Evolutionary conservation across 2,888 invertebrate genomes (phyloP), one percentile per base, ranked within the genome.

Genomic region (Sphaerophoria rueppellii): DNA sequence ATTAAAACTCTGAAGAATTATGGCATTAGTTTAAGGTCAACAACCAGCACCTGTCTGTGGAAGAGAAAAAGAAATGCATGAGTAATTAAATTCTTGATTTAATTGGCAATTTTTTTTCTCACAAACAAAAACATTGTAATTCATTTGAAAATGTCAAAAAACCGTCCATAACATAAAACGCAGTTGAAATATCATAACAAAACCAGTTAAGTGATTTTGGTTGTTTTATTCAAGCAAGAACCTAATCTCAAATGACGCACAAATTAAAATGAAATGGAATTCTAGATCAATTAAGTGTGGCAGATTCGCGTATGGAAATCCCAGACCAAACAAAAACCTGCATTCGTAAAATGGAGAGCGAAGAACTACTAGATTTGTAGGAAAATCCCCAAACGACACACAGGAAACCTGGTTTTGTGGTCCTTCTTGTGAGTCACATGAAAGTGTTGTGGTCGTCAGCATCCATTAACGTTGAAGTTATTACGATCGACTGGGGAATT

Each of bases 361-460:
- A 50, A 48, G 48, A 63, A 48, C 9, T 5, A 11, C 32, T 54
- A 6, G 9, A 3, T 16, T 32, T 48, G 14, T 46, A 37, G 50
- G 50, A 65, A 65, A 65, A 65, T 50, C 37, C 14, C 65, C 65
- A 65, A 65, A 65, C 37, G 65, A 65, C 35, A 24, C 24, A 24
- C 24, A 16, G 16, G 50, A 9, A 35, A 50, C 14, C 50, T 32
- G 9, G 11, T 40, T 37, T 40, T 6, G 12, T 14, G 32, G 34
- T 63, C 6, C 35, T 16, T 50, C 24, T 24, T 43, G 11, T 14
- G 65, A 14, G 9, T 63, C 46, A 46, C 14, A 14, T 7, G 24
- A 24, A 24, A 24, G 1, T 24, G 24, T 24, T 24, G 24, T 24
- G 24, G 24, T 24, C 24, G 24, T 24, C 24, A 24, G 24, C 35